Evolutionary conservation across 1,140 invertebrate species (phyloP).

Genomic region (Bombus pyrosoma): DNA sequence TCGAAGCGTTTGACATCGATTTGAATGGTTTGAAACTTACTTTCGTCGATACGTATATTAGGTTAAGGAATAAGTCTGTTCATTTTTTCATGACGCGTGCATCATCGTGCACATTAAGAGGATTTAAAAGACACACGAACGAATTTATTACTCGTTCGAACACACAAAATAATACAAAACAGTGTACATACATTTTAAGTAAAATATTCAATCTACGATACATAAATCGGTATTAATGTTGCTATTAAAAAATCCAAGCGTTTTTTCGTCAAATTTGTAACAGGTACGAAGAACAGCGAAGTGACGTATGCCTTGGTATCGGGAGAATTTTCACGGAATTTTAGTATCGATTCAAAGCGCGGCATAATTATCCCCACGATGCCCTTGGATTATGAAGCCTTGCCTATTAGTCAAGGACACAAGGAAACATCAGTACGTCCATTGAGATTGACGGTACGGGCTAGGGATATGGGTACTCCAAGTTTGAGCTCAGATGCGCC

Average conservation of each 20-base stretch:
- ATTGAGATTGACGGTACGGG: conserved; percentile 90
- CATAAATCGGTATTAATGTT: too few relatives aligned
- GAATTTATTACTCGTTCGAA: too few relatives aligned
- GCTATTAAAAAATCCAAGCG: too few relatives aligned
- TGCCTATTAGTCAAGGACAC: conserved; percentile 85
- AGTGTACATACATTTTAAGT: background rate
- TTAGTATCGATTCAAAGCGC: conserved; percentile 89
- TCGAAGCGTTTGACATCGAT: conserved; percentile 94
- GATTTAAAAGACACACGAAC: too few relatives aligned
- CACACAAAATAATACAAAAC: too few relatives aligned
- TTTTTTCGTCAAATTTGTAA: conserved; percentile 34
- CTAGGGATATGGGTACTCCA: conserved; percentile 91
- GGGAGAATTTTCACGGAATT: conserved; percentile 89
- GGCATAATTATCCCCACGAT: conserved; percentile 88
- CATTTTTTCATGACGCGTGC: too few relatives aligned
- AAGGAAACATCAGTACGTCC: conserved; percentile 83
- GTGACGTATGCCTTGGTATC: conserved; percentile 91
- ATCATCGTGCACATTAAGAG: too few relatives aligned
- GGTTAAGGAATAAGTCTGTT: too few relatives aligned
- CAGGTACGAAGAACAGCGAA: conserved; percentile 92
- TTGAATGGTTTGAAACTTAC: conserved; percentile 86
- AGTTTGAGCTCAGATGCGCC: conserved; percentile 88
- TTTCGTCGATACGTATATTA: too few relatives aligned
- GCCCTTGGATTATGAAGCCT: conserved; percentile 91
- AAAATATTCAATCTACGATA: background rate